Evolutionary conservation across 1,140 invertebrate species (phyloP).

Genomic region (Hyphantria cunea): DNA sequence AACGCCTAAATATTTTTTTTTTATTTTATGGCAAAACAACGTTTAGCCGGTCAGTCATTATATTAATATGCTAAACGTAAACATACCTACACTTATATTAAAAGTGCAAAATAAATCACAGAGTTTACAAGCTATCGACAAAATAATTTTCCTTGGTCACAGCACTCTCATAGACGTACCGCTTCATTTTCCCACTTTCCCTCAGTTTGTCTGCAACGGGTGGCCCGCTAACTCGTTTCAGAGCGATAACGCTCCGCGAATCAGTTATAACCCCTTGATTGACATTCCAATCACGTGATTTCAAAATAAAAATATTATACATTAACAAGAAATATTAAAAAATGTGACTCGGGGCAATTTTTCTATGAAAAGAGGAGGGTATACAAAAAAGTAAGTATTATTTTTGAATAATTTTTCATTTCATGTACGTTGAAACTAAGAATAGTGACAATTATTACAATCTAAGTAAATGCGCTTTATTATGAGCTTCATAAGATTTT

Average conservation of each 20-base stretch:
- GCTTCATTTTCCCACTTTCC: conserved; percentile 66
- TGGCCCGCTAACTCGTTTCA: conserved; percentile 9
- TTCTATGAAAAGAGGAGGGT: conserved; percentile 10
- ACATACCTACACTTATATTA: too few relatives aligned
- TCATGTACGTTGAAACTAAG: background rate
- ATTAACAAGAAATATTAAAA: conserved; percentile 17
- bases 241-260: conserved; percentile 13
- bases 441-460: background rate
- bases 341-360: conserved; percentile 12
- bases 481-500: background rate
- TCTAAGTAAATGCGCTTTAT: background rate
- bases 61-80: too few relatives aligned
- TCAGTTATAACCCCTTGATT: conserved; percentile 25
- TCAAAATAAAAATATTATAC: conserved; percentile 55
- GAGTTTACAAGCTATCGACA: conserved; percentile 34
- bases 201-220: conserved; percentile 52
- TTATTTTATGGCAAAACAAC: too few relatives aligned
- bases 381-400: conserved; percentile 9
- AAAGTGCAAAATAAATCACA: too few relatives aligned
- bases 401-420: background rate
- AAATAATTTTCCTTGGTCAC: conserved; percentile 25
- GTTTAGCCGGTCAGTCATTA: too few relatives aligned
- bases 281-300: conserved; percentile 23
- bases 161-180: conserved; percentile 40
- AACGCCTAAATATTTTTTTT: too few relatives aligned